Conservation (phyloP, 2,113 vertebrate genomes). For the Mungos mungo region DNA sequence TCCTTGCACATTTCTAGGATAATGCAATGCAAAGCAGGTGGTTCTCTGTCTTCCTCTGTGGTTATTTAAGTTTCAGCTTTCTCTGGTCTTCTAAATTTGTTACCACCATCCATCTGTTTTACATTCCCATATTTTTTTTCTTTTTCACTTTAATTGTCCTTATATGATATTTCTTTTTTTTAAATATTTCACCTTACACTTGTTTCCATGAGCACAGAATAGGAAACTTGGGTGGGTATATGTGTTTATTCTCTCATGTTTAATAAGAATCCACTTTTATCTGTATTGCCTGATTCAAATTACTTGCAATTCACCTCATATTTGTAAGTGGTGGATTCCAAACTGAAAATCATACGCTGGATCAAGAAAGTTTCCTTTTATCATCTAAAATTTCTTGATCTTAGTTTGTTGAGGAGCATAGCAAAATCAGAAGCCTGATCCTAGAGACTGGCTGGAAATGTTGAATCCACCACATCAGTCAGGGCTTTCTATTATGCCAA, state of each 20-base stretch:
- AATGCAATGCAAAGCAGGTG: constrained; percentile 51
- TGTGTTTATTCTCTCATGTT: neutral
- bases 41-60: constrained; percentile 45
- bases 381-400: neutral
- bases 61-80: constrained; percentile 62
- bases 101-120: constrained; percentile 61
- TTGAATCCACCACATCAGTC: neutral
- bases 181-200: neutral
- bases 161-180: constrained; percentile 32
- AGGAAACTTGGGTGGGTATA: neutral
- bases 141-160: constrained; percentile 40
- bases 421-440: neutral
- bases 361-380: neutral
- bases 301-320: neutral
- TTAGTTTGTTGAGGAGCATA: neutral
- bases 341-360: neutral
- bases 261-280: neutral
- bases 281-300: neutral
- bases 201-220: neutral
- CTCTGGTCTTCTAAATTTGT: constrained; percentile 68
- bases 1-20: constrained; percentile 33
- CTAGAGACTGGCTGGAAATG: neutral
- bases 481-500: neutral
- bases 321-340: neutral
- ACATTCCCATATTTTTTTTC: constrained; percentile 29